These are phyloP conservation scores for Drosophila ogumai DNA, from an alignment of 1,140 invertebrate species.

Conservation along the genomic window DNA sequence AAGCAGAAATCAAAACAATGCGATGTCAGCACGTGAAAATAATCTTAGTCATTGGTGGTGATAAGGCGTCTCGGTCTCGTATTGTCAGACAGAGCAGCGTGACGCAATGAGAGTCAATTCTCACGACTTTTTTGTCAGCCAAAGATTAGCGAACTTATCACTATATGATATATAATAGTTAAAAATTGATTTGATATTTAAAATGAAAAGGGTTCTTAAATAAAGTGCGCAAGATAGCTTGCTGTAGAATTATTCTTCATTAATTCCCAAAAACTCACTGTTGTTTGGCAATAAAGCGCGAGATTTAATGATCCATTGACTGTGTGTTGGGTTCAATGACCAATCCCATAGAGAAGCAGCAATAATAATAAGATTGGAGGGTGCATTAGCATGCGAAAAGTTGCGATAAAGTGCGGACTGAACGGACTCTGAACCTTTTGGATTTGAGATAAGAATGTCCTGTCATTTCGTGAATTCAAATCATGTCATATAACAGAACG, in stretches of 20 bases:
- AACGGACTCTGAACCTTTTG: not conserved
- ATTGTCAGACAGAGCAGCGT: slow-evolving; percentile 1
- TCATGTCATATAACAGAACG: no score
- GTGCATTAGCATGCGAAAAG: slow-evolving; percentile 54
- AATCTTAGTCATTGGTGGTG: slow-evolving; percentile 15
- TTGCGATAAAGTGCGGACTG: not conserved
- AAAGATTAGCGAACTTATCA: not conserved
- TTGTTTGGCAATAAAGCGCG: slow-evolving; percentile 3
- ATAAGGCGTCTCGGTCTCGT: slow-evolving; percentile 5
- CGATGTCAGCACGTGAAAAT: slow-evolving; percentile 22
- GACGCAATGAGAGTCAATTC: slow-evolving; percentile 12
- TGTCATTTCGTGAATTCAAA: no score
- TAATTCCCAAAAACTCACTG: not conserved
- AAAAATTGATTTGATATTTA: not conserved
- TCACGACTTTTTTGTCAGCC: not conserved
- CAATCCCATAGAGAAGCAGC: slow-evolving; percentile 19
- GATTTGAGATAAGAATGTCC: slow-evolving; percentile 5
- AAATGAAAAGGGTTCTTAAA: not conserved
- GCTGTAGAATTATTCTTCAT: not conserved
- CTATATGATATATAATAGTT: not conserved
- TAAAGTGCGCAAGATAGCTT: not conserved
- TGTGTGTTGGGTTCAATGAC: slow-evolving; percentile 46
- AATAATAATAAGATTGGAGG: slow-evolving; percentile 10
- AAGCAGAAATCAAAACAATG: slow-evolving; percentile 23
- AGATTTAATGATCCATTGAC: slow-evolving; percentile 55